Evolutionary conservation across 1,140 invertebrate species (phyloP).

Genomic region (Teleogryllus occipitalis): DNA sequence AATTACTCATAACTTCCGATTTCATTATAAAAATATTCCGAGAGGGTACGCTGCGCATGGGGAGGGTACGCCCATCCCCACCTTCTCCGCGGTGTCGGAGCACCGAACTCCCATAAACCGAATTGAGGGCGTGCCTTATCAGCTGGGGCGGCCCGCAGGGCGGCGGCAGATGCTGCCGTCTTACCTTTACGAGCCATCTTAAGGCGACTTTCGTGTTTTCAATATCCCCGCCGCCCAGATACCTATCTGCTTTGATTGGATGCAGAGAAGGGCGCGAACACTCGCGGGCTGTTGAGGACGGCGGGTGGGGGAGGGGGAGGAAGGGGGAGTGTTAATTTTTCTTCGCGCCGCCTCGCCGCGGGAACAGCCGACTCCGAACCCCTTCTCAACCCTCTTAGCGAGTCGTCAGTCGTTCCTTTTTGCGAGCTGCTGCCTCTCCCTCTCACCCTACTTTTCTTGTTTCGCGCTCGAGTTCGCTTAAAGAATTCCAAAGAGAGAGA

Average conservation of each 20-base stretch:
- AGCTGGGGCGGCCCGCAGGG: not conserved
- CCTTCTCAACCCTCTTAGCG: too few species aligned
- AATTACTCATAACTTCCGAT: too few species aligned
- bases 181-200: not conserved
- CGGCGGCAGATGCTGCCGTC: not conserved
- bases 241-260: not conserved
- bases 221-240: not conserved
- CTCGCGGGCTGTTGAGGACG: too few species aligned
- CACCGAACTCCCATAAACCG: not conserved
- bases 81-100: too few species aligned
- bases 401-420: too few species aligned
- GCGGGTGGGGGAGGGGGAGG: too few species aligned
- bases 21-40: too few species aligned
- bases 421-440: too few species aligned
- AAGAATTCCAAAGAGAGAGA: not conserved
- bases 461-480: not conserved
- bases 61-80: too few species aligned
- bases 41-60: too few species aligned
- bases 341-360: not conserved
- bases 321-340: not conserved
- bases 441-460: not conserved
- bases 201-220: not conserved
- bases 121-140: not conserved
- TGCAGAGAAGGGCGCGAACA: not conserved
- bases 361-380: too few species aligned